Percentiles rank a stretch among this genome's conserved stretches.
These are phyloP conservation scores for Hippoglossus stenolepis DNA, from an alignment of 2,113 vertebrate genomes.

Conservation along the genomic window DNA sequence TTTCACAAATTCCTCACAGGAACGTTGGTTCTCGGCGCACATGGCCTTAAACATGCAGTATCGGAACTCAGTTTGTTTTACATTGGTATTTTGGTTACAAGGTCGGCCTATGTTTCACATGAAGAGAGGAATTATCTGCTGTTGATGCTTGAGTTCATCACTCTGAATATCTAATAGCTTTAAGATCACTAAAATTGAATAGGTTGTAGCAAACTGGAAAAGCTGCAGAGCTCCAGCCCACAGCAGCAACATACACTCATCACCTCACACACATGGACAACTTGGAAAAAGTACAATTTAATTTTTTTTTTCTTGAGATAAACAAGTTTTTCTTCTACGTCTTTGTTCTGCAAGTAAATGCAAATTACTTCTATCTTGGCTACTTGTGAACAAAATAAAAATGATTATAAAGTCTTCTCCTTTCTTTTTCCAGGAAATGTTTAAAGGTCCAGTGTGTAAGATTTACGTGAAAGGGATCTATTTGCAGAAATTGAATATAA, in stretches of 20 bases:
- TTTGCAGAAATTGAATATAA: too few species aligned
- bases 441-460: too few species aligned
- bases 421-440: conserved; percentile 8
- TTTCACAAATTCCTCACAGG: conserved; percentile 31
- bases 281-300: neutral
- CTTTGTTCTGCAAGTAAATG: conserved; percentile 13
- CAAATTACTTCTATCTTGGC: conserved; percentile 22
- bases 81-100: conserved; percentile 22
- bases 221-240: conserved; percentile 4
- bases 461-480: too few species aligned
- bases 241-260: neutral
- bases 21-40: neutral
- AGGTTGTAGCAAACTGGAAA: neutral
- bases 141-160: neutral
- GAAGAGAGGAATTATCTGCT: neutral
- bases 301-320: neutral
- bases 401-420: conserved; percentile 39
- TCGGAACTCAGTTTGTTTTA: conserved; percentile 10
- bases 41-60: neutral
- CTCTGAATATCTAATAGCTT: neutral
- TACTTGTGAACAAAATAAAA: conserved; percentile 61
- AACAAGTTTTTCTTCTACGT: neutral
- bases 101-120: neutral
- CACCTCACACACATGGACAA: neutral
- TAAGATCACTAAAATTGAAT: neutral